phyloP scores from a whole-genome alignment of 2,113 vertebrate species.

The Hippoglossus stenolepis region DNA sequence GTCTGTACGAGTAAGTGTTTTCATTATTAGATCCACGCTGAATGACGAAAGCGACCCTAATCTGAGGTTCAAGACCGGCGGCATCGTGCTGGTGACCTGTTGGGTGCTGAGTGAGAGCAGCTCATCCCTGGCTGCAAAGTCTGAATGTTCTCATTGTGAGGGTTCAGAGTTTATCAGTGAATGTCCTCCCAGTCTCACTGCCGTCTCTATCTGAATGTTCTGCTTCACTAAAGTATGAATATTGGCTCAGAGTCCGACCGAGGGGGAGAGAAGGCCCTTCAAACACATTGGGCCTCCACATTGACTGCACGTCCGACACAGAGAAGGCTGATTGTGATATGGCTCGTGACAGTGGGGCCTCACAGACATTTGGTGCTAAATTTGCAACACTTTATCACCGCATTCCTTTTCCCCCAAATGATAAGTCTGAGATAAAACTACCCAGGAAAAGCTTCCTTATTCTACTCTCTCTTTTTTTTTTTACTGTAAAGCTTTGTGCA shows the following conservation, averaged over 20 bases:
- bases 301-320: conserved; percentile 41
- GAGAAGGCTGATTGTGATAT: conserved; percentile 59
- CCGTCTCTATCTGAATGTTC: conserved; percentile 75
- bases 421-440: conserved; percentile 48
- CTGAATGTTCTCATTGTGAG: conserved; percentile 81
- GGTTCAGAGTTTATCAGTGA: conserved; percentile 81
- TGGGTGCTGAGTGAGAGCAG: conserved; percentile 39
- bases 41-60: conserved; percentile 17
- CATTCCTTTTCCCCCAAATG: conserved; percentile 27
- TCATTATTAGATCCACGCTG: conserved; percentile 24
- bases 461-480: background rate
- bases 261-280: conserved; percentile 37
- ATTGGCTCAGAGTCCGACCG: conserved; percentile 53
- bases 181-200: conserved; percentile 74
- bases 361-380: conserved; percentile 52
- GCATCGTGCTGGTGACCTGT: conserved; percentile 24
- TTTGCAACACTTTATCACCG: conserved; percentile 44
- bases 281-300: conserved; percentile 62
- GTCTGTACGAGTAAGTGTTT: conserved; percentile 5
- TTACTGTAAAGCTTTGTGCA: background rate
- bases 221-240: conserved; percentile 74
- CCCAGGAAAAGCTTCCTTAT: conserved; percentile 41
- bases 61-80: conserved; percentile 3
- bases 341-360: conserved; percentile 51
- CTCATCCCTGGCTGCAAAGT: conserved; percentile 52